Conservation (phyloP, 2,113 vertebrate species). For the Colistium nudipinnis region DNA sequence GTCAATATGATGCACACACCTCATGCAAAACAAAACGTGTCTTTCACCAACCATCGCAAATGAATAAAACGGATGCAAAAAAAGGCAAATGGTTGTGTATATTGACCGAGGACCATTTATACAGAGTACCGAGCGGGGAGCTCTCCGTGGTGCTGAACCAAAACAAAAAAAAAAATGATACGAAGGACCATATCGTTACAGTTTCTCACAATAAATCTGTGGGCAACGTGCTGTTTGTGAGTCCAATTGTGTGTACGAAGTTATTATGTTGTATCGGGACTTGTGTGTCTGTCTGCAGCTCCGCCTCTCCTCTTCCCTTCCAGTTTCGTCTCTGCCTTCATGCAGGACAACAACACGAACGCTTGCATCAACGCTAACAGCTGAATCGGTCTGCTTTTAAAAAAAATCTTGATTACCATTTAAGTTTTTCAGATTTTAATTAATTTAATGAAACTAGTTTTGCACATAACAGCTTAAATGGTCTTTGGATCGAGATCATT, state of each 20-base stretch:
- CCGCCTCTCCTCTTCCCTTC: slow-evolving; percentile 20
- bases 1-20: background rate
- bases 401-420: background rate
- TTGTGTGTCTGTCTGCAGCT: background rate
- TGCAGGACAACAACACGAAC: background rate
- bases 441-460: background rate
- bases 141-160: slow-evolving; percentile 54
- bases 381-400: background rate
- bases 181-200: background rate
- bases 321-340: background rate
- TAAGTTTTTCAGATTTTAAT: background rate
- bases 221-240: background rate
- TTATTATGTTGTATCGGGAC: background rate
- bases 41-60: no score
- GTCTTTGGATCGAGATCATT: slow-evolving; percentile 14
- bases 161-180: background rate
- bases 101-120: no score
- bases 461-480: slow-evolving; percentile 27
- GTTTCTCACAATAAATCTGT: background rate
- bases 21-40: no score
- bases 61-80: no score
- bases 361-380: background rate
- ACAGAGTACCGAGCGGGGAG: background rate
- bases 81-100: no score
- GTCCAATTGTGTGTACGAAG: background rate